Percentiles rank a stretch among this genome's conserved stretches.
Evolutionary conservation across 2,797 vertebrate species (phyloP).

Genomic region (Heliangelus exortis): DNA sequence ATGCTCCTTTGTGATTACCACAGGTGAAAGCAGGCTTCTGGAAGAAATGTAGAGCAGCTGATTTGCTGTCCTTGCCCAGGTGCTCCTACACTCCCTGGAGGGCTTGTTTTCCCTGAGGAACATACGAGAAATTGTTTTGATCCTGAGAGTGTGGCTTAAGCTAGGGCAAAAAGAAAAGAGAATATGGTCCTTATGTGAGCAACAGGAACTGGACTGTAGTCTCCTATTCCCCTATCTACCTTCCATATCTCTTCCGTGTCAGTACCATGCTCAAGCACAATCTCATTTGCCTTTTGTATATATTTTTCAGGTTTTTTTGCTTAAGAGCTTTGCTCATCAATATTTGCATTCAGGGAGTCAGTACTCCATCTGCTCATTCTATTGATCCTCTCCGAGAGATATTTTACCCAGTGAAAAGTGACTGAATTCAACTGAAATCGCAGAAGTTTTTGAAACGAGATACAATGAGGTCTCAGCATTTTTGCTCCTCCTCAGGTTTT

Average conservation of each 20-base stretch:
- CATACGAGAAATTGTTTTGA: neutral
- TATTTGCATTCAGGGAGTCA: constrained; percentile 9
- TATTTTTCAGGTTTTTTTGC: constrained; percentile 1
- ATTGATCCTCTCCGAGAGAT: neutral
- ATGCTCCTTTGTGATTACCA: fast-evolving
- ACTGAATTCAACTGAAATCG: neutral
- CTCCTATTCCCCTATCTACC: neutral
- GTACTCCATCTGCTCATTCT: neutral
- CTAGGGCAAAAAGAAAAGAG: neutral
- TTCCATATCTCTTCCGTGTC: neutral
- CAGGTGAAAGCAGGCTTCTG: neutral
- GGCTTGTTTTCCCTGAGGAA: neutral
- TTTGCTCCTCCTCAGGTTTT: neutral
- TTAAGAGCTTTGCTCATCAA: neutral
- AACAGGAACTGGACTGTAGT: neutral
- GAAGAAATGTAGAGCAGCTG: neutral
- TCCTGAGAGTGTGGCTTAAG: neutral
- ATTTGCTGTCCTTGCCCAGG: neutral
- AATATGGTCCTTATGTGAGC: neutral
- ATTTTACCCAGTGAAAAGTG: neutral
- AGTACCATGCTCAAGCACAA: neutral
- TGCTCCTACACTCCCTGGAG: neutral
- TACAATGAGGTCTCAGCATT: neutral
- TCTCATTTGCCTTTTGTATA: neutral
- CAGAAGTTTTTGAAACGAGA: neutral